Base-by-base conservation (phyloP, 2,888 invertebrate species). In the Timema podura region DNA sequence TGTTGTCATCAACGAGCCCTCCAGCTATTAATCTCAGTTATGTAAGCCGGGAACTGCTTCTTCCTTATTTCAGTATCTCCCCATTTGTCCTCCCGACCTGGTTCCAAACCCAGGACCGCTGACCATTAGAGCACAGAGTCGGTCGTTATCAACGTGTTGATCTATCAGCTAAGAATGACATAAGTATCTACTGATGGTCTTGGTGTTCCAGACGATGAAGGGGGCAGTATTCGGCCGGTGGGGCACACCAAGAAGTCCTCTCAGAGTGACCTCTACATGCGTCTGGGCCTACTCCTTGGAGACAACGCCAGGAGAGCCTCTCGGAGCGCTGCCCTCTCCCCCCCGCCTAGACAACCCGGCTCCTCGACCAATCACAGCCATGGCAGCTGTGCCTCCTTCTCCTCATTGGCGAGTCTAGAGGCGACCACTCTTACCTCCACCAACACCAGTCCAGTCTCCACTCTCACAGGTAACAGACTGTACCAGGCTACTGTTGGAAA, bases 381-480 rank as follows among this genome's bases (percentile, higher is more conserved):
- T 64, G 81, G 81, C 69, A 79, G 79, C 3, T 80, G 80, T 73
- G 82, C 83, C 30, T 85, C 85, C 45, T 83, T 85, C 71, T 85
- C 85, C 65, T 85, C 86, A 15, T 75, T 86, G 70, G 84, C 84
- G 49, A 86, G 85, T 71, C 83, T 85, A 71, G 86, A 86, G 72
- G 82, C 84, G 0, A 88, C 89, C 74, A 89, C 91, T 0, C 84
- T 91, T 68, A 88, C 91, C 67, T 91, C 93, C 46, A 90, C 90
- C 70, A 93, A 93, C 77, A 92, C 93, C 51, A 94, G 94, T 79
- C 94, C 94, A 68, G 90, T 95, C n/a, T 94, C 94, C 47, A 95
- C 94, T 0, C 83, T 95, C 59, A 94, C 94, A 5, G 94, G 84
- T 84, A 71, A 70, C 61, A n/a, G 8, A 46, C 49, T 61, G 7